Evolutionary conservation across 2,113 vertebrate genomes (phyloP).

Genomic region (Heptranchias perlo): DNA sequence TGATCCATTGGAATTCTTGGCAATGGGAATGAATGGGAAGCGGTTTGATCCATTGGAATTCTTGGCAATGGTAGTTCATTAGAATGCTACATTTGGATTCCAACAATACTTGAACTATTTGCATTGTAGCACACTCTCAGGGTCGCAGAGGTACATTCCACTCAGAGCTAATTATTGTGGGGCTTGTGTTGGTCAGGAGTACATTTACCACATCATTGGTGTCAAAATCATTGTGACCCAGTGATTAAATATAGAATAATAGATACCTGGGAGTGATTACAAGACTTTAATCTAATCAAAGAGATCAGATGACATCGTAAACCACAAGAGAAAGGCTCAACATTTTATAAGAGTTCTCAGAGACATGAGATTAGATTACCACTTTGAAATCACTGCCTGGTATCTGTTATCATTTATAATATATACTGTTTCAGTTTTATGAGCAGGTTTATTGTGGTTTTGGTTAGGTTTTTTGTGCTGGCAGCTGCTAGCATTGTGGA

Average conservation of each 20-base stretch:
- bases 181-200: neutral
- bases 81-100: neutral
- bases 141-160: neutral
- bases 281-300: constrained; percentile 8
- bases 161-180: neutral
- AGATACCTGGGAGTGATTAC: constrained; percentile 14
- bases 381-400: constrained; percentile 12
- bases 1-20: too few relatives aligned
- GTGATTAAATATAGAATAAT: constrained; percentile 20
- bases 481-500: neutral
- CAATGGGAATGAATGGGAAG: too few relatives aligned
- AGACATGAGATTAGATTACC: constrained; percentile 13
- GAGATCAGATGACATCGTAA: constrained; percentile 21
- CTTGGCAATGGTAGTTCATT: neutral
- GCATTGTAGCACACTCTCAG: neutral
- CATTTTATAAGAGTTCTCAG: neutral
- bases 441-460: neutral
- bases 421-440: constrained; percentile 8
- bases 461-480: neutral
- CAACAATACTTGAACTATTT: neutral
- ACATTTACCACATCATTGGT: neutral
- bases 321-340: neutral
- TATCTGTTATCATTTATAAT: constrained; percentile 35
- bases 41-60: too few relatives aligned
- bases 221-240: constrained; percentile 12